Evolutionary conservation across 2,888 invertebrate species (phyloP).

Genomic region (Tinea pellionella): DNA sequence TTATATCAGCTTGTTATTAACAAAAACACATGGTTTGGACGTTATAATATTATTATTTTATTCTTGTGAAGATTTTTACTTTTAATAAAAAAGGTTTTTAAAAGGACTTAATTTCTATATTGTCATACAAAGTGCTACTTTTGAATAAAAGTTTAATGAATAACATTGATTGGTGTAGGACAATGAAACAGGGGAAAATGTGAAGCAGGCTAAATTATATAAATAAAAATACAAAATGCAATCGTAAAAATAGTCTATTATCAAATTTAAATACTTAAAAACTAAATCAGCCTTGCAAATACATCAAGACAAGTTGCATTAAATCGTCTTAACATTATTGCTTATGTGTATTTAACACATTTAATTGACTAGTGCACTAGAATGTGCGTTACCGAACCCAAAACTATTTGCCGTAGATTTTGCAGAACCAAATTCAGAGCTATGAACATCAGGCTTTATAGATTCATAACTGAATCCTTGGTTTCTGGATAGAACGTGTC

Average conservation of each 20-base stretch:
- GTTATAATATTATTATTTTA: too few species aligned
- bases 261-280: conserved; percentile 8
- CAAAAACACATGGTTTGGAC: neutral
- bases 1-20: too few species aligned
- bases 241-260: neutral
- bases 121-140: too few species aligned
- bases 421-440: conserved; percentile 34
- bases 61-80: too few species aligned
- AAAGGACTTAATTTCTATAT: too few species aligned
- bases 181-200: too few species aligned
- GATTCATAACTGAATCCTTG: conserved; percentile 9
- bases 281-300: conserved; percentile 30
- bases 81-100: too few species aligned
- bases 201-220: too few species aligned
- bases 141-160: too few species aligned
- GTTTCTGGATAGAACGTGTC: conserved; percentile 1
- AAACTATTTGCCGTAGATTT: conserved; percentile 39
- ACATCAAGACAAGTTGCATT: conserved; percentile 61
- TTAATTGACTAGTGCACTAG: conserved; percentile 39
- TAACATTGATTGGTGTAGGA: too few species aligned
- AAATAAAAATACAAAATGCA: neutral
- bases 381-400: conserved; percentile 38
- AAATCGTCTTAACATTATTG: conserved; percentile 60
- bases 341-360: conserved; percentile 20
- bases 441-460: conserved; percentile 27